Conservation (phyloP, 2,113 vertebrate genomes). For the Notiomystis cincta region DNA sequence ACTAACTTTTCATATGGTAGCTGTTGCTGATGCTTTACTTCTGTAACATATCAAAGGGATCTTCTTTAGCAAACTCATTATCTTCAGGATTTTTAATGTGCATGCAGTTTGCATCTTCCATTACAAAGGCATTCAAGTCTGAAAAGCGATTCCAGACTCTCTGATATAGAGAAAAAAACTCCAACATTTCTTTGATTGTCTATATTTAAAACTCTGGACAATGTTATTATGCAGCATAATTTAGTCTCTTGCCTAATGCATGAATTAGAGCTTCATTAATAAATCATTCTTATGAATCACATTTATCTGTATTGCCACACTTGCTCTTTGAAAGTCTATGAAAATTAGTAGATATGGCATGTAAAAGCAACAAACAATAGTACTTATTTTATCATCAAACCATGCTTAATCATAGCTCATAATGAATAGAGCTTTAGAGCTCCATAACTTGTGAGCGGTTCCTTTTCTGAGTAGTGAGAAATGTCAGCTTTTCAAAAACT, state of each 20-base stretch:
- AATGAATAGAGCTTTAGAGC: neutral
- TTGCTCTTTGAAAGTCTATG: neutral
- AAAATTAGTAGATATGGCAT: neutral
- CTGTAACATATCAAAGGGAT: neutral
- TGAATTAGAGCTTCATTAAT: neutral
- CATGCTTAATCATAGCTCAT: neutral
- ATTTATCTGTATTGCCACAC: neutral
- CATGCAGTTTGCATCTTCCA: neutral
- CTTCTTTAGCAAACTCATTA: neutral
- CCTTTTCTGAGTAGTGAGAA: neutral
- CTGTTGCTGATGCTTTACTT: neutral
- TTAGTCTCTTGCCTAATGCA: neutral
- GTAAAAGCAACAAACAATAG: neutral
- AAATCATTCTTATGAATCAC: neutral
- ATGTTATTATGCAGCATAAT: neutral
- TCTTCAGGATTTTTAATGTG: neutral
- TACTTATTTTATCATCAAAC: neutral
- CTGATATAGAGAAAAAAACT: neutral
- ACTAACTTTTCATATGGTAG: neutral
- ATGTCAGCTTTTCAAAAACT: neutral
- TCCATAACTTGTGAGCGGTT: accelerated
- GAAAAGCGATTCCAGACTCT: neutral
- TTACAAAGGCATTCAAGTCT: slow-evolving; percentile 6
- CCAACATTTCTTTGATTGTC: neutral
- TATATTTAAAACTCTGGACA: neutral